Conservation (phyloP, 2,797 vertebrate genomes). For the Chelon auratus region DNA sequence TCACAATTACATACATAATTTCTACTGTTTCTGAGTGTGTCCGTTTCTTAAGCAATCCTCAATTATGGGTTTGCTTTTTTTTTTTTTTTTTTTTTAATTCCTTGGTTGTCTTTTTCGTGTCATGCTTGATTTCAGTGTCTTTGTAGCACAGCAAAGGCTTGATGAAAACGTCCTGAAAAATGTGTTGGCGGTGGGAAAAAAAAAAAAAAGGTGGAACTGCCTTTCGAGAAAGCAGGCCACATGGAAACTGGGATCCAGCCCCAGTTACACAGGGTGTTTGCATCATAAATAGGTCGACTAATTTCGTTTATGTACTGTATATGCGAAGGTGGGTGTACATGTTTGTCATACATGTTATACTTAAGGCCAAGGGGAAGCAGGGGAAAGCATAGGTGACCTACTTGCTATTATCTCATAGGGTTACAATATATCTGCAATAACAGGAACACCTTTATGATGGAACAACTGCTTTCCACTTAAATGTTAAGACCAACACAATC, state of each 20-base stretch:
- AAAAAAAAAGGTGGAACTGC: background rate
- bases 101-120: constrained; percentile 13
- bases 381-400: constrained; percentile 58
- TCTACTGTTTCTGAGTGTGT: background rate
- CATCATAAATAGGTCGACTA: background rate
- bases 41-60: background rate
- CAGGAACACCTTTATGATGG: constrained; percentile 21
- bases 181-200: constrained; percentile 6
- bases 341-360: constrained; percentile 42
- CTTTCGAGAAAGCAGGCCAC: constrained; percentile 6
- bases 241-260: constrained; percentile 5
- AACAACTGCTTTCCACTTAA: background rate
- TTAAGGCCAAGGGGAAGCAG: constrained; percentile 30
- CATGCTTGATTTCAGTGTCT: constrained; percentile 3
- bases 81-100: background rate
- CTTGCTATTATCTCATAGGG: constrained; percentile 73
- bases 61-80: constrained; percentile 1
- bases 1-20: background rate
- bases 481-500: no score
- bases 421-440: constrained; percentile 63
- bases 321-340: constrained; percentile 17
- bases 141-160: constrained; percentile 2
- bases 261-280: constrained; percentile 12
- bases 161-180: constrained; percentile 7
- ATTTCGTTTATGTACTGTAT: constrained; percentile 3